These are phyloP conservation scores for Phorcus lineatus DNA, from an alignment of 2,888 invertebrate species.

Conservation along the genomic window DNA sequence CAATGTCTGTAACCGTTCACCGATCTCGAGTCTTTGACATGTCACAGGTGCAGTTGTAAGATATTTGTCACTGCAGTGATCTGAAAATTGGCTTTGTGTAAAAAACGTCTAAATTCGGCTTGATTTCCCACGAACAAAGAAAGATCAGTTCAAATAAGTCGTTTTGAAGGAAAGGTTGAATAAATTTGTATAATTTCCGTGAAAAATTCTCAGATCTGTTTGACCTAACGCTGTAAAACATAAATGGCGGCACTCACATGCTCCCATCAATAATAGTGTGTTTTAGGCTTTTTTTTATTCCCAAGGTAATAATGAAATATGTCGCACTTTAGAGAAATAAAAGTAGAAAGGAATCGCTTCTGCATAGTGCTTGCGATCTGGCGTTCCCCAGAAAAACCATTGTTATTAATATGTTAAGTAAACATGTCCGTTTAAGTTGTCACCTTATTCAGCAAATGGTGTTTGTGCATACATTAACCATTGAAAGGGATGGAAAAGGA, in stretches of 20 bases:
- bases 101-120: no score
- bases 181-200: neutral
- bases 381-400: neutral
- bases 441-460: slow-evolving; percentile 5
- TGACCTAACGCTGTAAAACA: no score
- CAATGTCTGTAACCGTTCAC: no score
- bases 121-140: no score
- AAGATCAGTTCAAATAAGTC: no score
- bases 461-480: slow-evolving; percentile 1
- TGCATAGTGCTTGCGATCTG: no score
- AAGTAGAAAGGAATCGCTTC: neutral
- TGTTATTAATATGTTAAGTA: slow-evolving; percentile 6
- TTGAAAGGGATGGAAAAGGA: neutral
- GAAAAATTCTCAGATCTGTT: no score
- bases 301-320: neutral
- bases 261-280: neutral
- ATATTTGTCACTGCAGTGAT: no score
- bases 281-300: neutral
- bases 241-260: neutral
- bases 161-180: neutral
- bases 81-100: no score
- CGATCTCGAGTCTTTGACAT: no score
- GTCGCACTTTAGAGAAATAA: neutral
- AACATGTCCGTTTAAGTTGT: slow-evolving; percentile 11
- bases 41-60: no score